Evolutionary conservation across 2,797 vertebrate species (phyloP).

Genomic region (Fratercula arctica): DNA sequence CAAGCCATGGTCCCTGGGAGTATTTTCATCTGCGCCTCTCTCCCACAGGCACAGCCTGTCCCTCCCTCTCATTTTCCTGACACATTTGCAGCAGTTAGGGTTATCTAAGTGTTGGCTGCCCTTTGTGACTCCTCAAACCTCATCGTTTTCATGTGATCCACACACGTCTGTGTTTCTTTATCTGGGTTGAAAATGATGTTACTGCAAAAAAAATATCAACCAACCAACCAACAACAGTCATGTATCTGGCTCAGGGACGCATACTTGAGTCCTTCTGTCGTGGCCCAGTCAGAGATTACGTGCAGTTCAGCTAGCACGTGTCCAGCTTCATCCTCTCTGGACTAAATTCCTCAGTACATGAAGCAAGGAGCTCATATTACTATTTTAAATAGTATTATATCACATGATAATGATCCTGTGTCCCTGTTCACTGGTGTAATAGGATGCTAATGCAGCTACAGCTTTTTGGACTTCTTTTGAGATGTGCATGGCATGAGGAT

Average conservation of each 20-base stretch:
- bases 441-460: neutral
- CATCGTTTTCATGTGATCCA: neutral
- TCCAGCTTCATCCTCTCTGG: neutral
- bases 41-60: neutral
- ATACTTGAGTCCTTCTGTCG: neutral
- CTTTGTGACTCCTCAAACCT: neutral
- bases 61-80: neutral
- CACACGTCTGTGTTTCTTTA: neutral
- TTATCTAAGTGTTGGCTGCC: neutral
- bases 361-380: neutral
- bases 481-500: neutral
- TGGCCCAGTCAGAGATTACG: neutral
- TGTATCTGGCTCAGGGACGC: neutral
- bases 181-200: neutral
- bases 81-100: neutral
- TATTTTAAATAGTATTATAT: neutral
- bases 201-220: neutral
- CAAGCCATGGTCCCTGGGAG: constrained; percentile 21
- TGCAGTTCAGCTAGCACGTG: neutral
- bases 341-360: neutral
- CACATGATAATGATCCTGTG: neutral
- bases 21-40: constrained; percentile 14
- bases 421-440: neutral
- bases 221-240: neutral
- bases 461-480: neutral